Evolutionary conservation across 2,888 invertebrate species (phyloP), one percentile per base, ranked within the genome.

Genomic region (Gastrophysa polygoni): DNA sequence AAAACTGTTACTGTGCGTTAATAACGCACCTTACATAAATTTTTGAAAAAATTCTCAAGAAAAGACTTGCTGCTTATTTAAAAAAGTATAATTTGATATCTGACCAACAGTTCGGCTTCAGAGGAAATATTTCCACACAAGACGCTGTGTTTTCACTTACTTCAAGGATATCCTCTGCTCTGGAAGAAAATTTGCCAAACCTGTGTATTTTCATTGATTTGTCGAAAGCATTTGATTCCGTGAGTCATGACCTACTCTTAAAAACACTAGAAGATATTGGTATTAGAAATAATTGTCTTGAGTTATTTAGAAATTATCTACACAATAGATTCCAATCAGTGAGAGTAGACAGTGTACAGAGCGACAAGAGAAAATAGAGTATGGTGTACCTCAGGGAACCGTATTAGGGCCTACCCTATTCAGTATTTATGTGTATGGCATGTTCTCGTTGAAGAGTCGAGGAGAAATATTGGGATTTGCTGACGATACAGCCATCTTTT

Each of bases 391-490:
- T 38, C 38, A 38, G 38, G n/a, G 38, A 11, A 44, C 44, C 44
- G 44, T 44, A 44, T 44, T 44, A 32, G 32, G 32, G 7, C 32
- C 32, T 32, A 32, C 10, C 32, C 32, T 32, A 32, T 32, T 32
- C 10, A 32, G 32, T 32, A 32, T 32, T 32, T 32, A 32, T 48
- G 48, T 48, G 48, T 20, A 48, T 48, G 48, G 48, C 48, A 48
- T 32, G 32, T 32, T 32, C 10, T 32, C 32, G 32, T 32, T 32
- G 10, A 3, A 32, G 32, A 32, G 32, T 48, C 48, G 21, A 21
- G 48, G 48, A n/a, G 48, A 48, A 48, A 48, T 48, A 48, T 17
- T 48, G 21, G 21, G 48, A 48, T 48, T 48, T 48, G 18, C 48
- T 48, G 32, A 48, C 44, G 44, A 44, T 16, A 16, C 44, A 44